Evolutionary conservation across 2,888 invertebrate genomes (phyloP), one percentile per base, ranked within the genome.

Genomic region (Pristionchus exspectatus): DNA sequence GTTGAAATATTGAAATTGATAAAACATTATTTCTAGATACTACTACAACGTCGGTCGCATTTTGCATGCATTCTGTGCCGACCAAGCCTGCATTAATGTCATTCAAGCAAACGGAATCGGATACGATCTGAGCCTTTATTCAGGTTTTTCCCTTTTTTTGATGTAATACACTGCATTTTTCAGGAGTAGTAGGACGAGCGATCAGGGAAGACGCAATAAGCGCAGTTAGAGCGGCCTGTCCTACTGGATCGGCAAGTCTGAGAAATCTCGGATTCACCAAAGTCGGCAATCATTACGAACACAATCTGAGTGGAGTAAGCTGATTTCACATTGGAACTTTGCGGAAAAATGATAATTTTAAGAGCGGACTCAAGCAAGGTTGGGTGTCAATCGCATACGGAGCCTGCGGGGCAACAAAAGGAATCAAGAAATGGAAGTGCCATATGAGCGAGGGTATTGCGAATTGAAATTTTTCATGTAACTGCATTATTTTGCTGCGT

Each of bases 21-120:
- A n/a, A n/a, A 2, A 10, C 27, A 9, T 72, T 16, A n/a, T n/a
- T n/a, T n/a, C 38, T 38, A 74, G 72, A 4, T 74, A 74, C 38
- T 74, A 74, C 72, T 74, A 74, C 72, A 74, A 74, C 18, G 30
- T 5, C 30, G 30, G n/a, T 7, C 16, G 30, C 7, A 33, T 74
- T 21, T 18, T 74, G 38, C 72, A 74, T 16, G 72, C 33, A 21
- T 74, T 74, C 72, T 74, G 72, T 33, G 72, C 72, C 33, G 69
- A 69, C 27, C 77, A 38, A 4, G 21, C 77, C 12, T 77, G 77
- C 12, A 44, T 77, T 44, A 44, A 38, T 16, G 77, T 27, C 12
- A 69, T 69, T n/a, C 69, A 69, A n/a, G 0, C 5, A 7, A 74
- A 74, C 14, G 72, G 72, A 21, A 74, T 74, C 21, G 72, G 72